Conservation (phyloP, 2,113 vertebrate genomes). For the Bolborhynchus lineola region DNA sequence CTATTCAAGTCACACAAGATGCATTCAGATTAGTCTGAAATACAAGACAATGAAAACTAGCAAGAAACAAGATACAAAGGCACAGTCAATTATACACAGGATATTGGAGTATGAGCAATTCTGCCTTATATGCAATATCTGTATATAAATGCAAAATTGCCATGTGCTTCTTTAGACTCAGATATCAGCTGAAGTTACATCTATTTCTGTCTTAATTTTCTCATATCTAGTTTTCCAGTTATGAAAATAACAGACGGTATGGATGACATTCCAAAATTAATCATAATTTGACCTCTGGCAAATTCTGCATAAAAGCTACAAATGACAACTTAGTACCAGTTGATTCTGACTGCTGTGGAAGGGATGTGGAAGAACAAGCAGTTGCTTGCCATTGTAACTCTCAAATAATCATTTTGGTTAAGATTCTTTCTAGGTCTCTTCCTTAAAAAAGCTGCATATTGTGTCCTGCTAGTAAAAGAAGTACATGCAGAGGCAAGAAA, state of each 20-base stretch:
- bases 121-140: background rate
- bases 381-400: background rate
- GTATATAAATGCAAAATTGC: conserved; percentile 1
- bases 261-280: background rate
- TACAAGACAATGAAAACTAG: conserved; percentile 22
- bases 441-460: background rate
- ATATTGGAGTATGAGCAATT: background rate
- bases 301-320: background rate
- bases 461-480: background rate
- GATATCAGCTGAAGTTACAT: background rate
- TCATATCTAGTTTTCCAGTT: background rate
- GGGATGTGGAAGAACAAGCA: background rate
- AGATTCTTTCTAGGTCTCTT: background rate
- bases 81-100: background rate
- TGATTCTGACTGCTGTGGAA: background rate
- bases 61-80: conserved; percentile 6
- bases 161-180: background rate
- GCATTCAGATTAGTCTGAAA: background rate
- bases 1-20: background rate
- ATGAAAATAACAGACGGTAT: background rate
- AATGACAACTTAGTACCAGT: background rate
- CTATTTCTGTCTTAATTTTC: background rate
- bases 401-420: background rate
- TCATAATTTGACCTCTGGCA: background rate
- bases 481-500: background rate